Conservation (phyloP, 2,113 vertebrate genomes). For the Ochotona curzoniae region DNA sequence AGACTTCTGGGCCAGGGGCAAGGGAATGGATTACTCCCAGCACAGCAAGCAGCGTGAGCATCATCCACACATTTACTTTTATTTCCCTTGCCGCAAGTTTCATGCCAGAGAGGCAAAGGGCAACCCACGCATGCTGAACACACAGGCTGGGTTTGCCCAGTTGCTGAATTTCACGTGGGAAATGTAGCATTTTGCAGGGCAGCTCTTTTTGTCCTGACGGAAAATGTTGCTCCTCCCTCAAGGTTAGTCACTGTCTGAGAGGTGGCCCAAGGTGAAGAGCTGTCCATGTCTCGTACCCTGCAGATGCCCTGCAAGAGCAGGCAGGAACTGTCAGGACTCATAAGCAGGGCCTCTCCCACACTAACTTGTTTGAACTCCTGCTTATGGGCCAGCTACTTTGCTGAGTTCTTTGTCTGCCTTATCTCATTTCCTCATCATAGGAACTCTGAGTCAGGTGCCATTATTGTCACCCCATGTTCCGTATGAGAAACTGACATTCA, state of each 20-base stretch:
- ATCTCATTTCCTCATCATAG: not conserved
- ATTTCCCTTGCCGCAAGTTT: not conserved
- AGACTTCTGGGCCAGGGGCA: not conserved
- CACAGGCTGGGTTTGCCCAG: not conserved
- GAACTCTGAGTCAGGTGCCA: not conserved
- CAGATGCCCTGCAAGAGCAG: not conserved
- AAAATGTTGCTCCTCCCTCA: not conserved
- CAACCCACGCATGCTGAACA: not conserved
- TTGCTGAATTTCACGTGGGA: not conserved
- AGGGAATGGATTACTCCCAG: not conserved
- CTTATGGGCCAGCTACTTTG: not conserved
- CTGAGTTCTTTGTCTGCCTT: not conserved
- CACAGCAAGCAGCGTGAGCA: not conserved
- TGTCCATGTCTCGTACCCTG: not conserved
- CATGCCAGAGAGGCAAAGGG: not conserved
- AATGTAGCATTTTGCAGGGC: not conserved
- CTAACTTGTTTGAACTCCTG: not conserved
- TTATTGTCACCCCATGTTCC: not conserved
- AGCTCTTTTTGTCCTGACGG: not conserved
- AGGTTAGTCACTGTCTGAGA: not conserved
- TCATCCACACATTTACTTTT: not conserved
- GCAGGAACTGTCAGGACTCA: not conserved
- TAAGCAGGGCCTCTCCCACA: not conserved
- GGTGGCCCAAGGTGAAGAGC: not conserved
- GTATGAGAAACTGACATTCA: not conserved